Evolutionary conservation across 2,113 vertebrate genomes (phyloP).

Genomic region (Seriola dumerili): DNA sequence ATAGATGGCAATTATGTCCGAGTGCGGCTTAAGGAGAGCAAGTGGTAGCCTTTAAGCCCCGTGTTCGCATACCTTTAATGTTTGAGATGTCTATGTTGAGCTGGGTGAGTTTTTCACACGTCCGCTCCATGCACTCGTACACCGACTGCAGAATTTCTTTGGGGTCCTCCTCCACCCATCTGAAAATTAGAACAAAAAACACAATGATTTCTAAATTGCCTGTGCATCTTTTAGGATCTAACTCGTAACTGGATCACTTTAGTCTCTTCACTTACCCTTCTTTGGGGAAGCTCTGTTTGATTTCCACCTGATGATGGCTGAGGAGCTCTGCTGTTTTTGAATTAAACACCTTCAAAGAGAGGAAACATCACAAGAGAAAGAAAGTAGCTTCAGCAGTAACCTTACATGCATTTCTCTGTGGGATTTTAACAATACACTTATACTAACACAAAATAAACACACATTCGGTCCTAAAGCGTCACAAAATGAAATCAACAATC

Average conservation of each 20-base stretch:
- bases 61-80: constrained; percentile 91
- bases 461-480: too few relatives aligned
- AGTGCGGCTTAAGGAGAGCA: background rate
- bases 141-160: constrained; percentile 96
- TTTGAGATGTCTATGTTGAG: constrained; percentile 93
- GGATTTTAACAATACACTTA: too few relatives aligned
- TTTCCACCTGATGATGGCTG: constrained; percentile 97
- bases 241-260: background rate
- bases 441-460: too few relatives aligned
- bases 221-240: background rate
- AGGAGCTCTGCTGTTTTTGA: constrained; percentile 95
- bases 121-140: constrained; percentile 96
- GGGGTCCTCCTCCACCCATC: constrained; percentile 98
- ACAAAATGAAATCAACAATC: too few relatives aligned
- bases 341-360: constrained; percentile 91
- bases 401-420: too few relatives aligned
- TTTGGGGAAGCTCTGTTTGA: constrained; percentile 95
- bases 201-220: background rate
- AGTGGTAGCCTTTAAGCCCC: background rate
- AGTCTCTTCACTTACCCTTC: constrained; percentile 89
- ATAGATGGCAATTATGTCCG: background rate
- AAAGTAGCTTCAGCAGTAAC: too few relatives aligned
- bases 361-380: background rate
- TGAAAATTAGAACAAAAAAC: constrained; percentile 44
- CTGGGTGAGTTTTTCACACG: constrained; percentile 94